phyloP scores from a whole-genome alignment of 1,140 invertebrate species.

The Diplogasteroides magnus region DNA sequence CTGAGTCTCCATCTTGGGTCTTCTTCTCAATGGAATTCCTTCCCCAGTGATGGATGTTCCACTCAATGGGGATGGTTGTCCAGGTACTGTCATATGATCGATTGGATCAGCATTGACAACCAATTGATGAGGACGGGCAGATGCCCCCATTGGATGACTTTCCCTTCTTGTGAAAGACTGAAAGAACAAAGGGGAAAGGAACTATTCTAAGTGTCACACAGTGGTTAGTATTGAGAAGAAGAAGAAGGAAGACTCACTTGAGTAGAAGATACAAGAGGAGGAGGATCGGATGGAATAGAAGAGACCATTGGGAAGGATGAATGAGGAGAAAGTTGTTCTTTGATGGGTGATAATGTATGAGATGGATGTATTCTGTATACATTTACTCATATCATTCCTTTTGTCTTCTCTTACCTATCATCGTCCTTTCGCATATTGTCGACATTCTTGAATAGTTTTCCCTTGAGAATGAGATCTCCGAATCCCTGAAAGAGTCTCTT shows the following conservation, averaged over 20 bases:
- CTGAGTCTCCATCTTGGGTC: background rate
- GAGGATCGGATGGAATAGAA: background rate
- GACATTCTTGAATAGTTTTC: constrained; percentile 77
- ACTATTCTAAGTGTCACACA: constrained; percentile 8
- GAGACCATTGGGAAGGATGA: constrained; percentile 1
- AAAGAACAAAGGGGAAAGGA: constrained; percentile 13
- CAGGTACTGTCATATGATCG: background rate
- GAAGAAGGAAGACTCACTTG: background rate
- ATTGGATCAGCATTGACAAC: constrained; percentile 11
- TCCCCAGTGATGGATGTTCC: background rate
- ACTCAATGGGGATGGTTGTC: background rate
- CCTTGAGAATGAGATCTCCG: constrained; percentile 91
- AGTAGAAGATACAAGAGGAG: background rate
- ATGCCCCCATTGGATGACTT: background rate
- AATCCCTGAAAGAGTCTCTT: constrained; percentile 65
- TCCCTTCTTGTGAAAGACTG: too few relatives aligned
- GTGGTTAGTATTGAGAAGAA: background rate
- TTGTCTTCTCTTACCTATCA: background rate
- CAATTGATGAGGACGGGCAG: constrained; percentile 6
- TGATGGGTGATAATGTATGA: background rate
- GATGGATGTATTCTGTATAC: constrained; percentile 2
- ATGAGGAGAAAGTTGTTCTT: background rate
- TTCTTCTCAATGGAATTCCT: background rate
- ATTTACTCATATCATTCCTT: background rate
- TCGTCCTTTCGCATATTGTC: constrained; percentile 23